Conservation (phyloP, 2,797 vertebrate species). For the Catharus ustulatus region DNA sequence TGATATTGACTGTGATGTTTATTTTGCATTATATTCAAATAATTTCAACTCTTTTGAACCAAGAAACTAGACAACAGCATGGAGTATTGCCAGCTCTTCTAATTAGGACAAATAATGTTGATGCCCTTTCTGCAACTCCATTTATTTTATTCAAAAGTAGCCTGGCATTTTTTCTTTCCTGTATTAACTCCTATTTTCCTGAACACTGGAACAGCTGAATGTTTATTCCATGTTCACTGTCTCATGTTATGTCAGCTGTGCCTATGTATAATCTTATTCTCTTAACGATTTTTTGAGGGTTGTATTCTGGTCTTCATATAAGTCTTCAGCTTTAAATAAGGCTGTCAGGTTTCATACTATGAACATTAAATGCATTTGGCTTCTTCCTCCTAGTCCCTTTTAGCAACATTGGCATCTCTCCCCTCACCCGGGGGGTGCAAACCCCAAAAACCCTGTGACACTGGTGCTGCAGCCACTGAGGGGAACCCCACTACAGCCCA, state of each 20-base stretch:
- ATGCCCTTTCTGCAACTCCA: background rate
- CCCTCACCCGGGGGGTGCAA: accelerated
- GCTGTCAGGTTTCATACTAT: background rate
- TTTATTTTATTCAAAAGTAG: background rate
- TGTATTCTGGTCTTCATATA: background rate
- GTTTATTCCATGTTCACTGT: background rate
- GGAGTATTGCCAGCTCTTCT: background rate
- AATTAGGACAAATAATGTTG: background rate
- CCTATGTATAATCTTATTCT: background rate
- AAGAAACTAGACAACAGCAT: background rate
- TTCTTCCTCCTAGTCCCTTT: background rate
- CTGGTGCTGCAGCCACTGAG: background rate
- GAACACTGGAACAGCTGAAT: background rate
- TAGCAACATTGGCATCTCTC: background rate
- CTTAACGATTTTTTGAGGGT: background rate
- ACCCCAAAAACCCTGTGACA: background rate
- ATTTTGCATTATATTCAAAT: background rate
- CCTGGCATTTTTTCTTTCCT: background rate
- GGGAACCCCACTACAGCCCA: background rate
- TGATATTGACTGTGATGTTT: background rate
- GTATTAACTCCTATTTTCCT: background rate
- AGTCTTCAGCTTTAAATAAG: background rate
- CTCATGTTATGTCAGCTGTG: background rate
- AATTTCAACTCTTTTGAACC: background rate
- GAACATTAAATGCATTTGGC: background rate